phyloP scores from a whole-genome alignment of 2,113 vertebrate species.

The Erpornis zantholeuca region DNA sequence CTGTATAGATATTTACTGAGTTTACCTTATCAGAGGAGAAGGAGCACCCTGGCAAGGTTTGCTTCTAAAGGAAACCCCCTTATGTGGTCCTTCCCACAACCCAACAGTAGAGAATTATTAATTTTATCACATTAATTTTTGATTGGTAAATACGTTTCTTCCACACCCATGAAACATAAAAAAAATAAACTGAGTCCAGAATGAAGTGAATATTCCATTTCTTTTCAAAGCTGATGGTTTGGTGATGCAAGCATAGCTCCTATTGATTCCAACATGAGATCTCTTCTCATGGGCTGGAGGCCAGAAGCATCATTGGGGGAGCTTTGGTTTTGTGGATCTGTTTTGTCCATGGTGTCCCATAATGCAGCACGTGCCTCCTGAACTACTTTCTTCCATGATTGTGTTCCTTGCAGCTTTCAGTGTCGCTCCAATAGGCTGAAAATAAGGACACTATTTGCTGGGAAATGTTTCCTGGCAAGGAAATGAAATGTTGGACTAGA shows the following conservation, averaged over 20 bases:
- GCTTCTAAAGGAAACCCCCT: background rate
- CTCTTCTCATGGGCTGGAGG: background rate
- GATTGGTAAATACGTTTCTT: background rate
- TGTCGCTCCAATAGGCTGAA: background rate
- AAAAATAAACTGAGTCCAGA: background rate
- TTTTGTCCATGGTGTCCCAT: background rate
- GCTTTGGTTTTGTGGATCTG: background rate
- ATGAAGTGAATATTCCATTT: background rate
- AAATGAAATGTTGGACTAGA: background rate
- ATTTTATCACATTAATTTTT: background rate
- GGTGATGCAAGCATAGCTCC: background rate
- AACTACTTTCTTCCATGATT: background rate
- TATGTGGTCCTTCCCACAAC: fast-evolving
- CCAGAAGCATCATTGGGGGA: background rate
- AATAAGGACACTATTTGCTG: background rate
- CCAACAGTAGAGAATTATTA: background rate
- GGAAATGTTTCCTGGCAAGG: background rate
- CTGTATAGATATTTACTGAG: background rate
- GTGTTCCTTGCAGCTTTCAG: background rate
- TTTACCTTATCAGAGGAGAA: background rate
- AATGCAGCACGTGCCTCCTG: background rate
- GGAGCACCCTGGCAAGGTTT: background rate
- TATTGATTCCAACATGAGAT: background rate
- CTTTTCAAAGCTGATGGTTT: background rate
- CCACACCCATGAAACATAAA: background rate